Base-by-base conservation (phyloP, 2,797 vertebrate species). In the Eulemur coronatus region DNA sequence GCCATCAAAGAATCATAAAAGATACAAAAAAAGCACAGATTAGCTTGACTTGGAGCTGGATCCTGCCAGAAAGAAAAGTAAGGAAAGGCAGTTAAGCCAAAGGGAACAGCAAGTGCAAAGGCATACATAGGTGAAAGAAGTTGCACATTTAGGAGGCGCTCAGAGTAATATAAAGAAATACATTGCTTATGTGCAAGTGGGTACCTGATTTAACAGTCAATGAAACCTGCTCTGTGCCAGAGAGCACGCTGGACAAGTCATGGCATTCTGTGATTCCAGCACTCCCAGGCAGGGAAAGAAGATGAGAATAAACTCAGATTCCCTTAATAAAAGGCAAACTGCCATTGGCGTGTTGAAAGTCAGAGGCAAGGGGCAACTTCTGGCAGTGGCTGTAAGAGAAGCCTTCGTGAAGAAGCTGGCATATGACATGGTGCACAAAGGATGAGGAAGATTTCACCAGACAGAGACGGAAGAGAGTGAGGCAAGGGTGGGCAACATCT, bases 1-100 rank as follows among this genome's bases (percentile, higher is more conserved):
- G 9, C 13, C 73, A 73, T 46, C 38, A 38, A 88, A 85, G 63
- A 55, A 55, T 7, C 63, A 41, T 61, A 57, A 91, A 79, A 93
- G 59, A 76, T 48, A 82, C 33, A 87, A 72, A 91, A 43, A 95
- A 48, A 95, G 50, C 8, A 9, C 24, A 70, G 48, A 89, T 84
- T 72, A 82, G 38, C 46, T 63, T 82, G 78, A 86, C 35, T n/a
- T 86, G 72, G 57, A 95, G 50, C n/a, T 76, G 87, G n/a, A 67
- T 88, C 69, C 67, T 75, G 12, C 78, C 78, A 76, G 65, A 75
- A 26, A 78, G 57, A 96, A 97, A 95, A 90, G 46, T 59, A 78
- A 61, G 78, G 91, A 89, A 55, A 50, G 7, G 41, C 43, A 82
- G 33, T 70, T 90, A 63, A 63, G 67, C 46, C 52, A 80, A 96